Conservation (phyloP, 2,797 vertebrate genomes). For the Danio tinwini region DNA sequence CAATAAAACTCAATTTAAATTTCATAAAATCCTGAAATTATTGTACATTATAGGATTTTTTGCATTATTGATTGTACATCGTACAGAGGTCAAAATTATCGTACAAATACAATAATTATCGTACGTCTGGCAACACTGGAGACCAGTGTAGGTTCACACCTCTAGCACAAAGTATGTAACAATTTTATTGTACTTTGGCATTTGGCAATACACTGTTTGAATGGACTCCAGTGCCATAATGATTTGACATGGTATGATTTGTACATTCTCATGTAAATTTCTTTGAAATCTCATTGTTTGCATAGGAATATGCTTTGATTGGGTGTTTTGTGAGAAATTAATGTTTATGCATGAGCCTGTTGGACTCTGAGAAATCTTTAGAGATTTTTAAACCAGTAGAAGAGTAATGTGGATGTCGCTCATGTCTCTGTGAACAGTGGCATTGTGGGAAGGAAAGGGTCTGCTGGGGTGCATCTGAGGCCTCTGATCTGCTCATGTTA, state of each 20-base stretch:
- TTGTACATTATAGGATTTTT: no score
- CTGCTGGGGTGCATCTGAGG: conserved; percentile 63
- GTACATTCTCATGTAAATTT: background rate
- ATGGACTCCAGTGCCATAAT: background rate
- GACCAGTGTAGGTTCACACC: no score
- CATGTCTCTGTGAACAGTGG: conserved; percentile 4
- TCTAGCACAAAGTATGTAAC: background rate
- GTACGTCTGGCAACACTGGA: no score
- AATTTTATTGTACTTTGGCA: background rate
- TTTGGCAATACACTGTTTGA: background rate
- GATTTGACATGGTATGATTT: background rate
- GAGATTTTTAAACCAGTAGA: background rate
- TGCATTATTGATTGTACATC: no score
- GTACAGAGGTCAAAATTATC: no score
- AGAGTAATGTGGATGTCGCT: background rate
- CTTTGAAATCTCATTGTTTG: background rate
- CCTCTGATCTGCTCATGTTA: conserved; percentile 59
- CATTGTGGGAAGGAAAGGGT: conserved; percentile 12
- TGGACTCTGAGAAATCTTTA: background rate
- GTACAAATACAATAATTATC: no score
- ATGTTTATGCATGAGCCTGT: background rate
- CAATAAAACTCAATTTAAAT: no score
- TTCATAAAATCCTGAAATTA: no score
- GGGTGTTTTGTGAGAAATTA: background rate
- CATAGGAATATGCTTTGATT: background rate